Percentiles rank a stretch among this genome's conserved stretches.
Evolutionary conservation across 1,140 invertebrate genomes (phyloP).

Genomic region (Mylabris phalerata): DNA sequence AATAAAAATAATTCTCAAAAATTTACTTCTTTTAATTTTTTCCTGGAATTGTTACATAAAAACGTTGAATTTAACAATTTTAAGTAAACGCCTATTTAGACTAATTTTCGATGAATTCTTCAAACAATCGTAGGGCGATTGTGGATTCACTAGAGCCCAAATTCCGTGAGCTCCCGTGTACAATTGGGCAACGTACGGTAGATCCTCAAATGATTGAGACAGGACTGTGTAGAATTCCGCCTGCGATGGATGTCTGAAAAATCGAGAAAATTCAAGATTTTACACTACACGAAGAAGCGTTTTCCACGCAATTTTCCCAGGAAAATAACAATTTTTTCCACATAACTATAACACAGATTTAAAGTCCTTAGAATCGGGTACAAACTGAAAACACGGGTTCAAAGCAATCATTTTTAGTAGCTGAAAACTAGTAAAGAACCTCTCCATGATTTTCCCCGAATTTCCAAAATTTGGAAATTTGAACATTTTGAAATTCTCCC

Average conservation of each 20-base stretch:
- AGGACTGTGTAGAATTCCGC: slow-evolving; percentile 38
- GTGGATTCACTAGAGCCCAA: slow-evolving; percentile 34
- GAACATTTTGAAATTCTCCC: no score
- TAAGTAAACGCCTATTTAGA: not conserved
- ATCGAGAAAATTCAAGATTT: slow-evolving; percentile 5
- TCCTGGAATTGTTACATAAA: not conserved
- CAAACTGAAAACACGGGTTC: no score
- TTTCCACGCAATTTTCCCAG: no score
- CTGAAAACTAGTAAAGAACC: no score
- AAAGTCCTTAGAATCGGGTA: no score
- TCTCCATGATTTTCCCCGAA: no score
- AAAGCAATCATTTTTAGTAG: no score
- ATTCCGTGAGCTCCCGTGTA: slow-evolving; percentile 31
- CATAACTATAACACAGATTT: no score
- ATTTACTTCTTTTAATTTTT: no score
- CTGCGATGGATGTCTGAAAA: slow-evolving; percentile 28
- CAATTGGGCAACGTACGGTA: slow-evolving; percentile 35
- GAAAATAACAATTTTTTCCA: no score
- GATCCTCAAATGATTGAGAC: slow-evolving; percentile 31
- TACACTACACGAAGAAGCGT: no score
- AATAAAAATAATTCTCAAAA: not conserved
- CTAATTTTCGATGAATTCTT: not conserved
- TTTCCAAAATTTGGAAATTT: no score
- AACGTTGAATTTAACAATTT: slow-evolving; percentile 9
- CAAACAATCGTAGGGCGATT: slow-evolving; percentile 10